Conservation (phyloP, 2,888 invertebrate species). For the Lithodes maja region DNA sequence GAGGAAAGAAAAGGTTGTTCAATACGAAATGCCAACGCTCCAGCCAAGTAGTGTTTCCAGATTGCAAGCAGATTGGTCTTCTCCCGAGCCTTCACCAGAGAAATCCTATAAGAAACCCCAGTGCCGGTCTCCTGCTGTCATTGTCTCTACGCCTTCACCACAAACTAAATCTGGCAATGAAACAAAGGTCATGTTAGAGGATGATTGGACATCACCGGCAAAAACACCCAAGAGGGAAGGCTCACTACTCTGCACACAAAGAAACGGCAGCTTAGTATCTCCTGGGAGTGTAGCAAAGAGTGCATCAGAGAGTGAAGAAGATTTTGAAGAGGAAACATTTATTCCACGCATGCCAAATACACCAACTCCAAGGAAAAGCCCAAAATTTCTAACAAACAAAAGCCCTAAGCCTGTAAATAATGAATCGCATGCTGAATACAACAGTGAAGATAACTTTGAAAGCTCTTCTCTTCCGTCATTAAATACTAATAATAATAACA, state of each 20-base stretch:
- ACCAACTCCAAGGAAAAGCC: not conserved
- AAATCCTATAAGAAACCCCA: not conserved
- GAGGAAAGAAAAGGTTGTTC: slow-evolving; percentile 35
- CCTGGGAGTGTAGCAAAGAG: not conserved
- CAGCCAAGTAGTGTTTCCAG: not conserved
- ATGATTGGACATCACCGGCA: slow-evolving; percentile 16
- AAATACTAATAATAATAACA: not conserved
- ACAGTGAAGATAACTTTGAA: slow-evolving; percentile 8
- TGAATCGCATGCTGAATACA: not conserved
- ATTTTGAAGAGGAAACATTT: not conserved
- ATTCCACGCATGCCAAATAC: not conserved
- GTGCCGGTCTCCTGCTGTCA: not conserved
- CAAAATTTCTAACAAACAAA: not conserved
- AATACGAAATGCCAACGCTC: slow-evolving; percentile 4
- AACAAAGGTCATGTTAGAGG: slow-evolving; percentile 6
- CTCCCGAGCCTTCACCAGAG: slow-evolving; percentile 27
- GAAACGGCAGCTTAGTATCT: not conserved
- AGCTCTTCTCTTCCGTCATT: not conserved
- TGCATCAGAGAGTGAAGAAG: not conserved
- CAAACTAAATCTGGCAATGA: slow-evolving; percentile 1
- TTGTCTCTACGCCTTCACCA: not conserved
- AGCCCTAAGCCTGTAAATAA: not conserved
- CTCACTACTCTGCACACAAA: not conserved
- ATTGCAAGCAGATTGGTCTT: slow-evolving; percentile 42
- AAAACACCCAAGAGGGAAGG: not conserved